Conservation (phyloP, 2,797 vertebrate genomes). For the Neomorphus geoffroyi region DNA sequence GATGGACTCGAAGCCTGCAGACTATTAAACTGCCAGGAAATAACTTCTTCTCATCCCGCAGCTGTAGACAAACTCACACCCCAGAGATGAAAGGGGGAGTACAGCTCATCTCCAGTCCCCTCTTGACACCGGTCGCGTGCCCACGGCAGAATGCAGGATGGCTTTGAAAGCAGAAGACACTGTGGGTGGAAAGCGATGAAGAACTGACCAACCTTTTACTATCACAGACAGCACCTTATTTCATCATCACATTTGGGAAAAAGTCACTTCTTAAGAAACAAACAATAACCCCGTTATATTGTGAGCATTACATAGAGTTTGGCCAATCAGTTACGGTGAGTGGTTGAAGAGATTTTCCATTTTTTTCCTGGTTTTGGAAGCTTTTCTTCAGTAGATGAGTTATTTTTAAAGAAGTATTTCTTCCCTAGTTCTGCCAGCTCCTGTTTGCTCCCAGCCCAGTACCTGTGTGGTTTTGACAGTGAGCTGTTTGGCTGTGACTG, state of each 20-base stretch:
- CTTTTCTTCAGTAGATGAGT: neutral
- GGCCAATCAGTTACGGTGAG: neutral
- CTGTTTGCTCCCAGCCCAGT: neutral
- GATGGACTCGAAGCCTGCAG: neutral
- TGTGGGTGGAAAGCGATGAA: neutral
- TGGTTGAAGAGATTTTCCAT: neutral
- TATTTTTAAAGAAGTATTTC: neutral
- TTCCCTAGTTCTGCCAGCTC: neutral
- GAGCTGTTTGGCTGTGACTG: neutral
- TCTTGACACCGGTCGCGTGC: neutral
- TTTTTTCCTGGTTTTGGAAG: neutral
- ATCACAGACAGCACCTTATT: neutral
- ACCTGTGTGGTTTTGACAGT: fast-evolving
- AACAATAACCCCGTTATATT: neutral
- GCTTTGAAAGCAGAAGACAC: neutral
- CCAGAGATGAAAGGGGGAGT: conserved; percentile 8
- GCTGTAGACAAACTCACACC: neutral
- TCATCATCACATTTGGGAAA: neutral
- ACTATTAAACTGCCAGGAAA: neutral
- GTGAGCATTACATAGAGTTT: fast-evolving
- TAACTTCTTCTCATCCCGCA: neutral
- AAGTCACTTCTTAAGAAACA: neutral
- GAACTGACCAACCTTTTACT: neutral
- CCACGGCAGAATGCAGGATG: neutral
- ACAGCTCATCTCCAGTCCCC: neutral